Base-by-base conservation (phyloP, 2,797 vertebrate genomes). In the Acropternis orthonyx region DNA sequence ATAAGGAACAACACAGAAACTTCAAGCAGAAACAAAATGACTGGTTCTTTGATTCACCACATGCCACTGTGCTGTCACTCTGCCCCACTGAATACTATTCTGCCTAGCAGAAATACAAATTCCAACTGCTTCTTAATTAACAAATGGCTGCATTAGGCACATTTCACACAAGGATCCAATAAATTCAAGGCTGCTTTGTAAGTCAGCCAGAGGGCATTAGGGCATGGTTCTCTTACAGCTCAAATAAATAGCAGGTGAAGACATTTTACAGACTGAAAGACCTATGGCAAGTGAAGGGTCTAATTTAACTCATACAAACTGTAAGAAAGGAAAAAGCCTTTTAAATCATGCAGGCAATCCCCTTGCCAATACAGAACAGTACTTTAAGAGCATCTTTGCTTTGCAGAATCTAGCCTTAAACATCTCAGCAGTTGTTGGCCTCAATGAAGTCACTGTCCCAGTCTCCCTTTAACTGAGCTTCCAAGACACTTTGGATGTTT, bases 221-320 rank as follows among this genome's bases (percentile, higher is more conserved):
- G 69, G 58, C 76, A 75, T 55, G 66, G 51, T 83, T 92, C 85
- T 93, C 82, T 93, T 92, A 78, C 79, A 91, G 77, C 63, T 22
- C 73, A 79, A 93, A 93, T 67, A 92, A 91, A 95, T 71, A 74
- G 88, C 80, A 95, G 89, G 96, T 93, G 94, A 96, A 92, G 85
- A 87, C 34, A 37, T 90, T 95, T 92, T 90, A 96, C 51, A 93
- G 85, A 95, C 92, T 93, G 71, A 56, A 90, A 95, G 80, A 92
- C 92, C 63, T 71, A 74, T 7, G 44, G 85, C 76, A 95, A 88
- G 89, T 66, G 71, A 78, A 79, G 63, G 67, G 69, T 86, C 89
- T 90, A 85, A 93, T 95, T 96, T 93, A 93, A 88, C 88, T 96
- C 74, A 94, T 39, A 73, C 32, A 44, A 80, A 52, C 0, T 56